phyloP scores from a whole-genome alignment of 2,113 vertebrate genomes.

The Pholis gunnellus region DNA sequence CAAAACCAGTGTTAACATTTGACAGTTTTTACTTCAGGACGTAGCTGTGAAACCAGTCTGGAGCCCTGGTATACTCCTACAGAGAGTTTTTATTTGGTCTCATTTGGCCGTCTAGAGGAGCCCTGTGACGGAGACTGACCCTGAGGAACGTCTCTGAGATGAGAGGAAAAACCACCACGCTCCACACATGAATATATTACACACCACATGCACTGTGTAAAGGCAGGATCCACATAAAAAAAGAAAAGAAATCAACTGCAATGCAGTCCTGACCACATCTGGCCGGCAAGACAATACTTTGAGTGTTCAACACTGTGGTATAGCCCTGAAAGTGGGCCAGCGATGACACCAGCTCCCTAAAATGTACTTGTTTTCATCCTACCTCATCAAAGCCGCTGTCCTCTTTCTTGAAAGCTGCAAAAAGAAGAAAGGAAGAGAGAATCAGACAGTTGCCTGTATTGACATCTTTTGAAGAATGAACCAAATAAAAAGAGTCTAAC shows the following conservation, averaged over 20 bases:
- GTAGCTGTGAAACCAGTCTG: neutral
- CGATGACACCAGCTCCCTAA: constrained; percentile 19
- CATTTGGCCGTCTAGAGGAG: constrained; percentile 34
- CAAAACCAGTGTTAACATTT: neutral
- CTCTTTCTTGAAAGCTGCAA: constrained; percentile 97
- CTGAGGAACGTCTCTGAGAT: constrained; percentile 48
- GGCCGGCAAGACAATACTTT: constrained; percentile 41
- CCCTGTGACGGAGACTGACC: constrained; percentile 47
- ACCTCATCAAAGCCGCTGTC: constrained; percentile 96
- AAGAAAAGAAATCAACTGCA: constrained; percentile 24
- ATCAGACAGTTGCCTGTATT: constrained; percentile 34
- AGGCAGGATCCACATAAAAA: constrained; percentile 19
- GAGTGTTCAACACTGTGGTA: neutral
- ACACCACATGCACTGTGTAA: constrained; percentile 49
- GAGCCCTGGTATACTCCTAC: neutral
- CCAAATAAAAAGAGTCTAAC: constrained; percentile 16
- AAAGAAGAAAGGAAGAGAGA: constrained; percentile 76
- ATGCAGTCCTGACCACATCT: constrained; percentile 59
- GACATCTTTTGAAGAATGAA: constrained; percentile 52
- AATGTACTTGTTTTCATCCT: constrained; percentile 61
- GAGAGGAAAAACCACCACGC: constrained; percentile 35
- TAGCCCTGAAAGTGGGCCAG: constrained; percentile 40
- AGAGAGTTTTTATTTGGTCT: constrained; percentile 5
- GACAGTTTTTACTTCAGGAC: neutral
- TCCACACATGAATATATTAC: constrained; percentile 68